Evolutionary conservation across 2,888 invertebrate species (phyloP).

Genomic region (Drosophila nigritarsus): DNA sequence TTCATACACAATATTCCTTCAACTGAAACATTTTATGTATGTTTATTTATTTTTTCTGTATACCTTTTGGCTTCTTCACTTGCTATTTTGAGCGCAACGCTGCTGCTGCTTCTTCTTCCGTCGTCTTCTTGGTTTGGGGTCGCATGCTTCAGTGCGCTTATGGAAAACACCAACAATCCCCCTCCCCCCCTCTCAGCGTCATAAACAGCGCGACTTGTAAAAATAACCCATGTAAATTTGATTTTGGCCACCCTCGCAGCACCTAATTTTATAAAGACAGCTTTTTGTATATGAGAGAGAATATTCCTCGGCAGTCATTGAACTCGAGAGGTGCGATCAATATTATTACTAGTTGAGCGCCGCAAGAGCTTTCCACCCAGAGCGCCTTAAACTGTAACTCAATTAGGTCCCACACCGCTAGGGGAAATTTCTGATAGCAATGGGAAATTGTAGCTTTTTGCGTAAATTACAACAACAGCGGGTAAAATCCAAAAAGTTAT

Average conservation of each 20-base stretch:
- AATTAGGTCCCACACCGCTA: neutral
- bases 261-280: slow-evolving; percentile 66
- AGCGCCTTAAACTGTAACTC: slow-evolving; percentile 4
- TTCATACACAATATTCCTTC: slow-evolving; percentile 19
- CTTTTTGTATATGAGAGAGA: slow-evolving; percentile 36
- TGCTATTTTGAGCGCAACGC: slow-evolving; percentile 62
- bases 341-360: slow-evolving; percentile 34
- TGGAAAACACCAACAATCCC: slow-evolving; percentile 32
- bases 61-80: slow-evolving; percentile 26
- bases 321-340: slow-evolving; percentile 56
- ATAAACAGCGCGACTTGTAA: slow-evolving; percentile 59
- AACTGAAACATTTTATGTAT: slow-evolving; percentile 39
- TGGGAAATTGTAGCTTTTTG: slow-evolving; percentile 14
- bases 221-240: slow-evolving; percentile 71
- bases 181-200: slow-evolving; percentile 9
- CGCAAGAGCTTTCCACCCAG: slow-evolving; percentile 27
- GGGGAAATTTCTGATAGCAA: slow-evolving; percentile 4
- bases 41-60: slow-evolving; percentile 3
- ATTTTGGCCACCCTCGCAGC: slow-evolving; percentile 66
- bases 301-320: slow-evolving; percentile 61
- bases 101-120: slow-evolving; percentile 31
- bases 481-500: neutral
- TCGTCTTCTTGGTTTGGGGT: slow-evolving; percentile 80
- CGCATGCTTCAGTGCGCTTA: slow-evolving; percentile 75
- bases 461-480: neutral